Evolutionary conservation across 1,140 invertebrate species (phyloP), one percentile per base, ranked within the genome.

Genomic region (Holotrichia oblita): DNA sequence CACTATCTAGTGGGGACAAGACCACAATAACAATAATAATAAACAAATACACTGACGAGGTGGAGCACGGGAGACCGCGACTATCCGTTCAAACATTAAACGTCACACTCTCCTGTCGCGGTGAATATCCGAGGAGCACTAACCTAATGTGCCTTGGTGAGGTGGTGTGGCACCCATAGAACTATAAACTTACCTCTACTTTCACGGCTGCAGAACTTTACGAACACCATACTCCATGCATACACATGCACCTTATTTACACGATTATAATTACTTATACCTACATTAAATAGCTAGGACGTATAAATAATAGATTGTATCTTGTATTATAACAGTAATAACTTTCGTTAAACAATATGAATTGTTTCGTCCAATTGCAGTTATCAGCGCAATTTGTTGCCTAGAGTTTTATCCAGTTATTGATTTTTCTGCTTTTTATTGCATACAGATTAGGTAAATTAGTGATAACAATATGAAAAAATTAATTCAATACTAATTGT

Each of bases 41-140:
- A 69, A 69, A 69, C 61, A 69, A 69, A 69, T 22, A 69, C 59
- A 24, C 17, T 22, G 9, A 14, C 12, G 17, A 14, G 22, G 61
- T 69, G 10, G 9, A 64, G 44, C 10, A 64, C 27, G 27, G 59
- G 12, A 17, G 17, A 64, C 61, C 27, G 27, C 20, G 27, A 27
- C 61, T 17, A 17, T 20, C 22, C 61, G 61, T 22, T 27, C 22
- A 22, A 69, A 17, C 22, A 34, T 64, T 6, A 64, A 10, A 69
- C 61, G 61, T 69, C 61, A 69, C 61, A 69, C 61, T 69, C 17
- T 69, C 61, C 61, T 27, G 61, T 69, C 61, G 61, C 61, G 61
- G 27, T 69, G 61, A 34, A 69, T 69, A 69, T 27, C 61, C 61
- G 61, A 69, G 27, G 61, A 22, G 61, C 61, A 69, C 61, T 69